Evolutionary conservation across 2,113 vertebrate species (phyloP), one percentile per base, ranked within the genome.

Genomic region (Bujurquina vittata): DNA sequence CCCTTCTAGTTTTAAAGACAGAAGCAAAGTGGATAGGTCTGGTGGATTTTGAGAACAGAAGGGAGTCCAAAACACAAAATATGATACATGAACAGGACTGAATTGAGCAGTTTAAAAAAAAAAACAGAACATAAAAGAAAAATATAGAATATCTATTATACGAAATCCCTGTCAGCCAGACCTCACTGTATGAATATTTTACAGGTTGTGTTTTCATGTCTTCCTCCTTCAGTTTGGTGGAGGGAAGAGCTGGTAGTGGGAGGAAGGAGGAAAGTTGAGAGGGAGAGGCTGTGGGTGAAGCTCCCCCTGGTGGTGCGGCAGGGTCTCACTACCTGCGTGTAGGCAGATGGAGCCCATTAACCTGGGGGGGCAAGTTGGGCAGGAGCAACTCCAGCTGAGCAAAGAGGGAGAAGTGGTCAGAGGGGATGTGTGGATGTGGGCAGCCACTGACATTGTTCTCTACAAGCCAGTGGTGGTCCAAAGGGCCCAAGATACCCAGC

Each of bases 391-490:
- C 98, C 94, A 99, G 97, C 95, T 99, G 98, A 96, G 97, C 96
- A 95, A 98, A 98, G 94, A 99, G 97, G 92, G 97, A 99, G 96
- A 99, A 99, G 96, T 99, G 98, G 96, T 99, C 98, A 49, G 98
- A 99, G 94, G 97, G 98, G 94, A 99, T 98, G 93, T 98, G 97
- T 79, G 98, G 98, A 80, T 99, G 98, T 26, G 98, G 98, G 94
- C 97, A 99, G 94, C 98, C 98, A 87, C 95, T 97, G 96, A 99
- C 96, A 95, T 97, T 98, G 96, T 99, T 99, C 95, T 99, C 97
- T 91, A 96, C 95, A 81, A 99, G 97, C 98, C 98, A 99, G 85
- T 98, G 97, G 93, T 96, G 96, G 94, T 99, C 98, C 96, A 99
- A 96, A 87, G 98, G 97, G 90, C 98, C 98, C 92, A 99, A 94